phyloP scores from a whole-genome alignment of 2,113 vertebrate species.

The Pholis gunnellus region DNA sequence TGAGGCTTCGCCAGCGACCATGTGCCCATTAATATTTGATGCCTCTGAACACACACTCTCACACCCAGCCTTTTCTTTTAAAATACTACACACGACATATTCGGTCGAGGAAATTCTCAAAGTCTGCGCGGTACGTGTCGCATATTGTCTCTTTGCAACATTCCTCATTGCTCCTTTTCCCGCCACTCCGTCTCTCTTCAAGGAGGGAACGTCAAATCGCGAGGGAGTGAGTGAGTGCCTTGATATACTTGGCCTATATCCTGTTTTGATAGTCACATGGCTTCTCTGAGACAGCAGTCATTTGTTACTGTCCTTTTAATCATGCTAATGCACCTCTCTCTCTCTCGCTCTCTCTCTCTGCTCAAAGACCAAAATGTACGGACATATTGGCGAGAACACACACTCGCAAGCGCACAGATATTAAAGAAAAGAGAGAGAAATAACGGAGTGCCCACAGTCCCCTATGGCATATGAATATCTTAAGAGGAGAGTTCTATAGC shows the following conservation, averaged over 20 bases:
- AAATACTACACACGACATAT: conserved; percentile 30
- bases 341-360: conserved; percentile 20
- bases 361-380: conserved; percentile 8
- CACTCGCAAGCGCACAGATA: conserved; percentile 22
- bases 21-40: conserved; percentile 78
- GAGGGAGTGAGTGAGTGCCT: conserved; percentile 30
- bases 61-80: conserved; percentile 5
- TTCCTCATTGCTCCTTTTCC: conserved; percentile 5
- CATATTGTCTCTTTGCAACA: background rate
- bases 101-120: conserved; percentile 21
- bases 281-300: conserved; percentile 73
- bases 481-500: conserved; percentile 60
- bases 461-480: conserved; percentile 68
- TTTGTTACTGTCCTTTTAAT: conserved; percentile 84
- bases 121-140: background rate
- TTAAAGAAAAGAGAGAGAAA: conserved; percentile 53
- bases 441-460: conserved; percentile 55
- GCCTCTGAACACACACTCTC: conserved; percentile 23
- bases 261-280: conserved; percentile 74
- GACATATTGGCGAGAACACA: background rate
- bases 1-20: conserved; percentile 73
- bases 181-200: conserved; percentile 23
- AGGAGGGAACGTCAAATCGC: conserved; percentile 15
- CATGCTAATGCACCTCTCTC: conserved; percentile 76
- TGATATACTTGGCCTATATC: conserved; percentile 68